phyloP scores from a whole-genome alignment of 1,140 invertebrate species.

The Drosophila nigromelanica region DNA sequence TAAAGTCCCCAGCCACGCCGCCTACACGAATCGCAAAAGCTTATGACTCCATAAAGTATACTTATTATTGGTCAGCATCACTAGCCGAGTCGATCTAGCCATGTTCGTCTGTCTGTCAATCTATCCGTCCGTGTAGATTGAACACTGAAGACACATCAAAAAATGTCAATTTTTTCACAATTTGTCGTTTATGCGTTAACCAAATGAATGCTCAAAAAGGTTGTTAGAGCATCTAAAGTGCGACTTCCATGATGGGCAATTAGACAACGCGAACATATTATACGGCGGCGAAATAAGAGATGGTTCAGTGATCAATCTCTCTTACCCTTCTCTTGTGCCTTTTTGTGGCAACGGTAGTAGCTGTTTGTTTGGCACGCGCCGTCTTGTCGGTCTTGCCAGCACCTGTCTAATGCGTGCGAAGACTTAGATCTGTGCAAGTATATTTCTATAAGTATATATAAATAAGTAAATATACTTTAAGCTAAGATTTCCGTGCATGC shows the following conservation, averaged over 20 bases:
- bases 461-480: background rate
- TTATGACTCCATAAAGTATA: too few species aligned
- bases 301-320: constrained; percentile 55
- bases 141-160: too few species aligned
- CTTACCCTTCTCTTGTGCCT: constrained; percentile 14
- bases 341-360: constrained; percentile 49
- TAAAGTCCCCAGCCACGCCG: too few species aligned
- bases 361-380: constrained; percentile 65
- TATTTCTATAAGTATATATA: background rate
- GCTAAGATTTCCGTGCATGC: background rate
- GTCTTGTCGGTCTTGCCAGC: constrained; percentile 32
- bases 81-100: too few species aligned
- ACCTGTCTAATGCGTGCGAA: constrained; percentile 34
- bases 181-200: too few species aligned
- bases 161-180: too few species aligned
- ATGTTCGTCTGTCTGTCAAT: too few species aligned
- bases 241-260: background rate
- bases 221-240: background rate
- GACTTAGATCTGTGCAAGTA: constrained; percentile 2
- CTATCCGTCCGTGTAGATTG: too few species aligned
- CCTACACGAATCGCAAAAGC: too few species aligned
- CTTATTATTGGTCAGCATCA: too few species aligned
- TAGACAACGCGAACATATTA: constrained; percentile 9
- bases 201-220: too few species aligned
- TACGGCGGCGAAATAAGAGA: constrained; percentile 29